Evolutionary conservation across 2,797 vertebrate genomes (phyloP).

Genomic region (Poecilia picta): DNA sequence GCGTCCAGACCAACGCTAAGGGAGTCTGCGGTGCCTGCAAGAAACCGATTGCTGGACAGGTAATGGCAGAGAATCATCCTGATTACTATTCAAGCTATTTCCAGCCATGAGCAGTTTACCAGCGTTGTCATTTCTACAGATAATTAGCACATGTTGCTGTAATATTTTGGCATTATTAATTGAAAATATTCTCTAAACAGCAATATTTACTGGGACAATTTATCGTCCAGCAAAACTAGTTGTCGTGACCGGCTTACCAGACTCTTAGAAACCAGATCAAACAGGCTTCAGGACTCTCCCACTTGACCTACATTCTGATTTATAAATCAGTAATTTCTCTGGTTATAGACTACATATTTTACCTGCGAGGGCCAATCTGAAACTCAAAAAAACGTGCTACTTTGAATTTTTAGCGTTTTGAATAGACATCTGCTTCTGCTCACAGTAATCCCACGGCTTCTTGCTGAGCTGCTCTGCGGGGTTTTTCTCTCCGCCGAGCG

Average conservation of each 20-base stretch:
- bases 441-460: conserved; percentile 3
- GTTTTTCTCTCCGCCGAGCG: conserved; percentile 20
- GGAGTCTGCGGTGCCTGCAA: conserved; percentile 96
- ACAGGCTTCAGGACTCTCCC: not conserved
- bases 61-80: conserved; percentile 49
- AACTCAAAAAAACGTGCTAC: conserved; percentile 5
- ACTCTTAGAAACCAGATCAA: not conserved
- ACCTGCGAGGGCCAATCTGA: not conserved
- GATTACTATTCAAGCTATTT: not conserved
- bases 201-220: no score
- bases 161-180: no score
- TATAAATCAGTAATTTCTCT: not conserved
- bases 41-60: conserved; percentile 96
- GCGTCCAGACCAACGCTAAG: conserved; percentile 93
- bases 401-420: conserved; percentile 21
- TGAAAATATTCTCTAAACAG: no score
- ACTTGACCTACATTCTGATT: not conserved
- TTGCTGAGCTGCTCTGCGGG: conserved; percentile 22
- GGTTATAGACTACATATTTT: not conserved
- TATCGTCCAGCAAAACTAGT: no score
- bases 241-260: no score
- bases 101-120: not conserved
- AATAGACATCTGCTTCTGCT: conserved; percentile 18
- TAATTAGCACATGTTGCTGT: no score
- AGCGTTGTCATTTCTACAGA: not conserved